Percentiles rank a stretch among this genome's conserved stretches.
These are phyloP conservation scores for Ectemnius continuus DNA, from an alignment of 2,888 invertebrate species.

Conservation along the genomic window DNA sequence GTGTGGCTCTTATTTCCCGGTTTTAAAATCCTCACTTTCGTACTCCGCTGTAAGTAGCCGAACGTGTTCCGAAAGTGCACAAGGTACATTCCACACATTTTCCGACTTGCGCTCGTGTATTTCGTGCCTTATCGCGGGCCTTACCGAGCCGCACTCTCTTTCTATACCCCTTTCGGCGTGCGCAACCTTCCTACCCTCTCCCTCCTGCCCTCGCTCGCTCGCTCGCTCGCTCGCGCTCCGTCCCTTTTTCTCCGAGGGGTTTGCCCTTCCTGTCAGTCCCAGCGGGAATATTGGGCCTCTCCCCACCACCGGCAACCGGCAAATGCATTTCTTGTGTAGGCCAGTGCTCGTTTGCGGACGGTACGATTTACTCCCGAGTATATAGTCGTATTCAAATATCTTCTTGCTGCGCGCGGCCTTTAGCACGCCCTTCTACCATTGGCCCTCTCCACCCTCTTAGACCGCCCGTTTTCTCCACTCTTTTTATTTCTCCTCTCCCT, in stretches of 20 bases:
- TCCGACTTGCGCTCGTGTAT: too few species aligned
- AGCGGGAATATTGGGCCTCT: constrained; percentile 32
- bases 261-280: constrained; percentile 20
- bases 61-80: constrained; percentile 5
- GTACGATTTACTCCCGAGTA: constrained; percentile 72
- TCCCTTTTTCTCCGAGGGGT: constrained; percentile 44
- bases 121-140: not conserved
- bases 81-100: too few species aligned
- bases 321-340: constrained; percentile 77
- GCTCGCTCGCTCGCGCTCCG: not conserved
- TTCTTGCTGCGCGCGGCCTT: constrained; percentile 51
- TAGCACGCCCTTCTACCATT: constrained; percentile 20
- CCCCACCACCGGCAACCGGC: constrained; percentile 59
- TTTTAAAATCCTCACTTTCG: too few species aligned
- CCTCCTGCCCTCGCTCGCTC: not conserved
- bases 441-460: constrained; percentile 15
- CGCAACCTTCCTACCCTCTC: constrained; percentile 19
- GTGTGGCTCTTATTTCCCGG: too few species aligned
- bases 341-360: constrained; percentile 71
- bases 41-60: too few species aligned
- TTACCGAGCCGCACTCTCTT: constrained; percentile 25
- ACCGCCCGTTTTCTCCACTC: constrained; percentile 1
- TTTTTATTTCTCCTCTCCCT: not conserved
- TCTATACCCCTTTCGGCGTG: constrained; percentile 48
- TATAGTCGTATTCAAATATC: constrained; percentile 75